Evolutionary conservation across 2,797 vertebrate species (phyloP).

Genomic region (Phrynocephalus guinanensis): DNA sequence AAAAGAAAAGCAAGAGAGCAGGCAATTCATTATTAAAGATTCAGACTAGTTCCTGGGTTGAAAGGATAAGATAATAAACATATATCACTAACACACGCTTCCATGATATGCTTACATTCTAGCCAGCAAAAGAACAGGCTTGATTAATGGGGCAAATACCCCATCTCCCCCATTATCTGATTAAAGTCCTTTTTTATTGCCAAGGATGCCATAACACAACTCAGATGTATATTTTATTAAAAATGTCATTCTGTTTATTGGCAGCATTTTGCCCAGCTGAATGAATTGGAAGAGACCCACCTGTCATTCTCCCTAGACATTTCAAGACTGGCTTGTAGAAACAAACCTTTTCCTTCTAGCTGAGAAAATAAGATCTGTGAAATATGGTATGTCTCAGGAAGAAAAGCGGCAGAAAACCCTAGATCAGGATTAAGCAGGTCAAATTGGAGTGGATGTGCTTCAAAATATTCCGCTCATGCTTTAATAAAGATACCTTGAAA

Average conservation of each 20-base stretch:
- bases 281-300: conserved; percentile 28
- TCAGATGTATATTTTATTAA: conserved; percentile 62
- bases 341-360: not conserved
- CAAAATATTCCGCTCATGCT: not conserved
- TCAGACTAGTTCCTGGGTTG: conserved; percentile 59
- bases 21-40: conserved; percentile 44
- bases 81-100: conserved; percentile 59
- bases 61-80: conserved; percentile 69
- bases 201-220: conserved; percentile 62
- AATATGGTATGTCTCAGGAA: not conserved
- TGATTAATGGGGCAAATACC: conserved; percentile 65
- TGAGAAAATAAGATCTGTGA: not conserved
- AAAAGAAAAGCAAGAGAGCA: not conserved
- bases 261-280: conserved; percentile 25
- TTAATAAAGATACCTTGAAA: conserved; percentile 33
- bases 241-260: conserved; percentile 40
- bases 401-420: not conserved
- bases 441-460: not conserved
- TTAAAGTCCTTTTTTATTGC: conserved; percentile 51
- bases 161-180: conserved; percentile 62
- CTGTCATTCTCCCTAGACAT: conserved; percentile 29
- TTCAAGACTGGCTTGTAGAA: conserved; percentile 3
- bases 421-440: not conserved
- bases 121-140: conserved; percentile 52
- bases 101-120: conserved; percentile 63